Evolutionary conservation across 2,113 vertebrate species (phyloP).

Genomic region (Tetrao urogallus): DNA sequence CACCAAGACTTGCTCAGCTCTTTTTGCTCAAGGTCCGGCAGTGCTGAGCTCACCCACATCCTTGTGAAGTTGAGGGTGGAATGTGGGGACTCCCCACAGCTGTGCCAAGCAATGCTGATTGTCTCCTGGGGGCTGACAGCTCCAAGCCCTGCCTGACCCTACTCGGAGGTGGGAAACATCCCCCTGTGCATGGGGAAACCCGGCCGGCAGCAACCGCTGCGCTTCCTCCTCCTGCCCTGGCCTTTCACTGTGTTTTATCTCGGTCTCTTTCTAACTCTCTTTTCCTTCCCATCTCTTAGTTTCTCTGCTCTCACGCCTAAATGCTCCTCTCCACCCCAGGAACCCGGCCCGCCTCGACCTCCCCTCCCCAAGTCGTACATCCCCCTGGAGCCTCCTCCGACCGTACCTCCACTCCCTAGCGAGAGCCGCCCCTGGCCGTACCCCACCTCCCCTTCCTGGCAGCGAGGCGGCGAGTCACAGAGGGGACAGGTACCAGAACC

Average conservation of each 20-base stretch:
- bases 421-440: conserved; percentile 90
- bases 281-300: conserved; percentile 73
- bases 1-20: background rate
- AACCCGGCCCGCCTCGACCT: conserved; percentile 92
- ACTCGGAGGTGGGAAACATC: background rate
- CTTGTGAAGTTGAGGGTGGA: background rate
- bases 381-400: conserved; percentile 88
- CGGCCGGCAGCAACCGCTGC: rapidly evolving
- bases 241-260: background rate
- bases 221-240: background rate
- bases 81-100: background rate
- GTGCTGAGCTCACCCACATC: background rate
- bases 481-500: conserved; percentile 81
- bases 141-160: background rate
- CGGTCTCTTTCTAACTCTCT: conserved; percentile 70
- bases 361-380: conserved; percentile 96
- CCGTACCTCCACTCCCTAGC: conserved; percentile 85
- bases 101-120: rapidly evolving
- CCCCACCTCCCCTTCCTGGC: conserved; percentile 85
- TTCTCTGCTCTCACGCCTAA: conserved; percentile 69
- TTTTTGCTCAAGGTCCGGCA: rapidly evolving
- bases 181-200: background rate
- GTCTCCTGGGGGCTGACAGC: background rate
- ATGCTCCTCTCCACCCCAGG: conserved; percentile 83
- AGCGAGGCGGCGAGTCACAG: conserved; percentile 81